Base-by-base conservation (phyloP, 1,140 invertebrate genomes). In the Chionoecetes opilio region DNA sequence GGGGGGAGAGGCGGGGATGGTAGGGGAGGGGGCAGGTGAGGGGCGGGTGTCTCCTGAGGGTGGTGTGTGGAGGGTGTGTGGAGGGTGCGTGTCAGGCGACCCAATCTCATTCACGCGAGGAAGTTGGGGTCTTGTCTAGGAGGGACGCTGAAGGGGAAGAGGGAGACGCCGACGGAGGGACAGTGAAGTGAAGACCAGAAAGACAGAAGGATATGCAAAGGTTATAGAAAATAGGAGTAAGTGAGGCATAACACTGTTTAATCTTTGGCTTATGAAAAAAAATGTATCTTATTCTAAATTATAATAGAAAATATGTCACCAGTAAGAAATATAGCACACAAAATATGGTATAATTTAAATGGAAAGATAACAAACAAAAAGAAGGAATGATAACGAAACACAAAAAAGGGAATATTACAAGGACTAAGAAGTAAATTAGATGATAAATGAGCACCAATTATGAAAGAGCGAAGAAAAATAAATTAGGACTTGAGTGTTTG, bases 81-180 rank as follows among this genome's bases (percentile, higher is more conserved):
- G 63, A 75, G 63, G n/a, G 63, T 75, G 63, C 63, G 63, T 75
- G 63, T 75, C 63, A 75, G n/a, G 63, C 63, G 63, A n/a, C 63
- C 63, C 63, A 75, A 75, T 75, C 63, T 75, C 63, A 75, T 75
- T 75, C 63, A 75, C 63, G 63, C 63, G 63, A 75, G 63, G 63
- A 75, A n/a, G 63, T 75, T 75, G 63, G 21, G 63, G 1, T 75
- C 63, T 75, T 75, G 63, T 75, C 63, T 17, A 26, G 63, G 63
- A 75, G 63, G 63, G 63, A 26, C 63, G 21, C 5, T n/a, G 63
- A 75, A 75, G 63, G 63, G 11, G 63, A 75, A 21, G 63, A 75
- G n/a, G 63, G 63, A 75, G 63, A n/a, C 21, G 21, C 63, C 8
- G 63, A 21, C n/a, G 53, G 87, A 88, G 88, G 29, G 35, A 6